A percentile compares a stretch with the other conserved stretches of the same genome.
These are phyloP conservation scores for Sebastes umbrosus DNA, from an alignment of 2,797 vertebrate genomes.

Conservation along the genomic window DNA sequence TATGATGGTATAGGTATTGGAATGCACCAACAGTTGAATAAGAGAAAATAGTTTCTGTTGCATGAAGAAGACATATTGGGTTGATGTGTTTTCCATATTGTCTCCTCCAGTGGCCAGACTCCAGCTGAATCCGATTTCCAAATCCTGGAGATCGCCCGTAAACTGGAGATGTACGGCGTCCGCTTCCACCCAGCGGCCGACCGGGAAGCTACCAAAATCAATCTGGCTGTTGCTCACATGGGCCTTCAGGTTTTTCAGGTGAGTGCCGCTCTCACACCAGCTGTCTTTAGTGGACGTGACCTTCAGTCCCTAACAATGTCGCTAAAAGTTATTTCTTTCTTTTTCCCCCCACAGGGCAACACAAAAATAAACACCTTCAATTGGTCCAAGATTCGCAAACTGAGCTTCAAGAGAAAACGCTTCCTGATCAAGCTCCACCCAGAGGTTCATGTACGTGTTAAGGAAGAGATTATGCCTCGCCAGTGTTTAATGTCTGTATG, in stretches of 20 bases:
- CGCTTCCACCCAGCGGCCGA: constrained; percentile 93
- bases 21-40: background rate
- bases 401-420: constrained; percentile 97
- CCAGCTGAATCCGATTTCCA: constrained; percentile 99
- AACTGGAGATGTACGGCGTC: constrained; percentile 96
- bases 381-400: constrained; percentile 99
- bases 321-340: background rate
- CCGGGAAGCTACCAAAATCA: constrained; percentile 94
- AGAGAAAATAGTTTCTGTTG: background rate
- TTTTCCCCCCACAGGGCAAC: constrained; percentile 80
- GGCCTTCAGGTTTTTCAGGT: constrained; percentile 98
- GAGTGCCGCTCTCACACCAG: background rate
- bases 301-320: background rate
- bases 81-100: background rate
- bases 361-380: constrained; percentile 99
- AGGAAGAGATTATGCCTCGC: background rate
- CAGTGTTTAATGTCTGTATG: background rate
- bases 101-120: constrained; percentile 87
- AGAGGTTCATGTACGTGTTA: constrained; percentile 90
- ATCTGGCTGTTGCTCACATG: constrained; percentile 93
- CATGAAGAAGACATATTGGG: background rate
- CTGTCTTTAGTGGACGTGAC: background rate
- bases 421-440: constrained; percentile 98
- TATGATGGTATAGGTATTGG: too few relatives aligned
- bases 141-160: constrained; percentile 96